Conservation (phyloP, 2,113 vertebrate species). For the Lipophrys pholis region DNA sequence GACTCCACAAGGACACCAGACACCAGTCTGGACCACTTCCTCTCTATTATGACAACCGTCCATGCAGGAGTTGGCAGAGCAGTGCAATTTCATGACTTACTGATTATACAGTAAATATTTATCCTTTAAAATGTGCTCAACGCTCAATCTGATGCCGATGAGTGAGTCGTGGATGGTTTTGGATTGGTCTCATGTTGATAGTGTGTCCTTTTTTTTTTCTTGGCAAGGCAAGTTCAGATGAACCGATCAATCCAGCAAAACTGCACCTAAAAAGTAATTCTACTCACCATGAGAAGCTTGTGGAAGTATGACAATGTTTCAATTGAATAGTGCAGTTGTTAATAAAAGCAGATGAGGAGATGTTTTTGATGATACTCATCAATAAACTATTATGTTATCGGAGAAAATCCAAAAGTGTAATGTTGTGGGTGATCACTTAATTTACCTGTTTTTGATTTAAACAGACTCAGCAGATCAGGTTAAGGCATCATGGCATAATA, state of each 20-base stretch:
- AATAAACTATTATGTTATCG: too few relatives aligned
- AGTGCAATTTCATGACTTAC: background rate
- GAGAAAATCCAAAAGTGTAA: too few relatives aligned
- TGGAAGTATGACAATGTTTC: background rate
- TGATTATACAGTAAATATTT: background rate
- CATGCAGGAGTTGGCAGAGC: background rate
- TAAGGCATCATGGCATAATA: too few relatives aligned
- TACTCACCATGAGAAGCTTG: background rate
- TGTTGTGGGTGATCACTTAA: too few relatives aligned
- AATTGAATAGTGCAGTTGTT: too few relatives aligned
- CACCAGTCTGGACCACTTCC: background rate
- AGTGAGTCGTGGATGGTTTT: background rate
- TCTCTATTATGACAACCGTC: background rate
- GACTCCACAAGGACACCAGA: slow-evolving; percentile 1
- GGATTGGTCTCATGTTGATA: background rate
- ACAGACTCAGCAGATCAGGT: too few relatives aligned
- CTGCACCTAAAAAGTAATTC: slow-evolving; percentile 2
- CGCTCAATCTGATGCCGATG: background rate
- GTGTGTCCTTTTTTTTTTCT: too few relatives aligned
- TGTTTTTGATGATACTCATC: too few relatives aligned
- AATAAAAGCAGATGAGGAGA: too few relatives aligned
- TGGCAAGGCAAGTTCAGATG: background rate
- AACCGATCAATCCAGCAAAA: background rate
- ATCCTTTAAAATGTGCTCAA: background rate
- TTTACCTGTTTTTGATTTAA: too few relatives aligned